A percentile compares a stretch with the other conserved stretches of the same genome.
Conservation (phyloP, 2,888 invertebrate genomes). For the Drosophila kambysellisi region DNA sequence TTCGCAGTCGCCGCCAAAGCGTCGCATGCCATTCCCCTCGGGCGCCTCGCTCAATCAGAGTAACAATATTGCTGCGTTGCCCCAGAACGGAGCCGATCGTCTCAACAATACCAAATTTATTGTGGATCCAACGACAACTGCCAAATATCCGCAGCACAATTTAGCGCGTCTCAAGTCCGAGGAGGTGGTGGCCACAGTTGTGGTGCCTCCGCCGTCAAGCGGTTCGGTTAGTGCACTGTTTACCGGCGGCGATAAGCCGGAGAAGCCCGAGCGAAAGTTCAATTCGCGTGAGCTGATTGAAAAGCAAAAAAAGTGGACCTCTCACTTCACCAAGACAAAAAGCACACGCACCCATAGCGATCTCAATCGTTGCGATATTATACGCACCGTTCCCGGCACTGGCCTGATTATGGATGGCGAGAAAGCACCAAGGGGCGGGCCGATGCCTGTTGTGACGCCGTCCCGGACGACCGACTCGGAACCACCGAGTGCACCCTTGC, state of each 20-base stretch:
- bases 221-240: conserved; percentile 64
- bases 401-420: conserved; percentile 85
- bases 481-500: conserved; percentile 83
- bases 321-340: conserved; percentile 93
- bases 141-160: conserved; percentile 82
- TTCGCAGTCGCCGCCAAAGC: conserved; percentile 84
- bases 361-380: conserved; percentile 87
- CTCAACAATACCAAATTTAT: conserved; percentile 81
- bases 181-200: conserved; percentile 73
- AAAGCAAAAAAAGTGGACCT: conserved; percentile 96
- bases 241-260: conserved; percentile 88
- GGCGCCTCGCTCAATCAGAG: conserved; percentile 82
- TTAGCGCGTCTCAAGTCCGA: conserved; percentile 88
- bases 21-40: conserved; percentile 83
- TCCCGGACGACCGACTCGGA: conserved; percentile 51
- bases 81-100: conserved; percentile 80
- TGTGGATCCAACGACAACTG: conserved; percentile 68
- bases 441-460: conserved; percentile 6
- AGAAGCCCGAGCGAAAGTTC: conserved; percentile 93
- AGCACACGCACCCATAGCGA: conserved; percentile 88
- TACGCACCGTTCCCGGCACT: conserved; percentile 86
- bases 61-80: conserved; percentile 77
- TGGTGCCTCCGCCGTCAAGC: conserved; percentile 24
- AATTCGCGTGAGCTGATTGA: conserved; percentile 94
- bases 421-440: conserved; percentile 46